A percentile compares a stretch with the other conserved stretches of the same genome.
These are phyloP conservation scores for Apostichopus leukothele DNA, from an alignment of 53 echinoderm and acorn worm genomes.

Conservation along the genomic window DNA sequence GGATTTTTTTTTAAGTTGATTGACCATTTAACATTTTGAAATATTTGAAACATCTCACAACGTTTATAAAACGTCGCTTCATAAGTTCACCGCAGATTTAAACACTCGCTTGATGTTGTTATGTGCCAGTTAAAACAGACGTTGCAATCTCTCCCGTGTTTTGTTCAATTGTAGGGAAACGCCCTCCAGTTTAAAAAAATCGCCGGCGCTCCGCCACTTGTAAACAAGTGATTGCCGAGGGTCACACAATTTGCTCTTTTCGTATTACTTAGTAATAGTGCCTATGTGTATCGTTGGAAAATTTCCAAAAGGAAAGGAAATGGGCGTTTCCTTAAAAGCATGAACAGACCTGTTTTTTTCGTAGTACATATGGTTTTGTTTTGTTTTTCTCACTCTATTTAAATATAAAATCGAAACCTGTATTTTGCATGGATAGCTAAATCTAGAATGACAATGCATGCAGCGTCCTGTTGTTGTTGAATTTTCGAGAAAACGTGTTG, in stretches of 20 bases:
- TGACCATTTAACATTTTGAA: too few species aligned
- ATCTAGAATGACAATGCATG: background rate
- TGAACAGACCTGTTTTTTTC: constrained; percentile 6
- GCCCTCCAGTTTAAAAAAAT: background rate
- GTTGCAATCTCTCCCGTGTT: too few species aligned
- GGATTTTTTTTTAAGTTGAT: too few species aligned
- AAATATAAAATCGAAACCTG: too few species aligned
- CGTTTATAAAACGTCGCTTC: too few species aligned
- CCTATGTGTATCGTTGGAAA: background rate
- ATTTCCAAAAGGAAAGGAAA: constrained; percentile 11
- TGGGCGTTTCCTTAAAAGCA: constrained; percentile 20
- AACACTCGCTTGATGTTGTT: too few species aligned
- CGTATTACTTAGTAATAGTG: too few species aligned
- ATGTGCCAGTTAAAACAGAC: too few species aligned
- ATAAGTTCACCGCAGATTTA: too few species aligned
- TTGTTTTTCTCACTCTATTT: too few species aligned
- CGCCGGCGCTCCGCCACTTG: background rate
- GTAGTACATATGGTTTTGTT: background rate
- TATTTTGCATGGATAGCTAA: too few species aligned
- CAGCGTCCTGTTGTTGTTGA: background rate
- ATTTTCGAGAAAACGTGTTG: background rate
- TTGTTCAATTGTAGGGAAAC: constrained; percentile 1
- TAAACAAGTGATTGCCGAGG: constrained; percentile 22
- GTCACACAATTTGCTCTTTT: background rate
- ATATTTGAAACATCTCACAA: too few species aligned